phyloP scores from a whole-genome alignment of 2,113 vertebrate genomes.

The Dipodomys stephensi region DNA sequence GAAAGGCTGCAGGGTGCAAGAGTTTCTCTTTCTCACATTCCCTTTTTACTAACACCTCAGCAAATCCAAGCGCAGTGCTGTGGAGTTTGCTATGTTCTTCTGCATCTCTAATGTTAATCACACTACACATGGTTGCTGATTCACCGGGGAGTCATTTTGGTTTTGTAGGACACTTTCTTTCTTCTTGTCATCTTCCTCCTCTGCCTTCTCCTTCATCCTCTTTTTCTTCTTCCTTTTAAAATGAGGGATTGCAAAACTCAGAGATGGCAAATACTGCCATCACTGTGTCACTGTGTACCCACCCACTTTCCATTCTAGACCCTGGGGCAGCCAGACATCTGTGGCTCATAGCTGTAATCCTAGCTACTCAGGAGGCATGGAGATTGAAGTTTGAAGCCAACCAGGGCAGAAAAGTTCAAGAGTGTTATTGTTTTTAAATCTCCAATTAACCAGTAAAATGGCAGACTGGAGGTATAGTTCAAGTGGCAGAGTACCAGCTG shows the following conservation, averaged over 20 bases:
- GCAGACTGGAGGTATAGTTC: too few relatives aligned
- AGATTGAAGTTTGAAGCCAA: too few relatives aligned
- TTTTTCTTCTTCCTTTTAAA: neutral
- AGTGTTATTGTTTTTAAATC: too few relatives aligned
- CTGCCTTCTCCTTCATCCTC: neutral
- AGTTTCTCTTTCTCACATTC: neutral
- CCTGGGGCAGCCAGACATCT: too few relatives aligned
- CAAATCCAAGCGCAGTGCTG: neutral
- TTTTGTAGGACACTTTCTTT: neutral
- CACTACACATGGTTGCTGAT: conserved; percentile 36
- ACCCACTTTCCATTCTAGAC: conserved; percentile 2
- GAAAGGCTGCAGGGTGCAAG: neutral
- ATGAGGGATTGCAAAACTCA: neutral
- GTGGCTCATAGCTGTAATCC: too few relatives aligned
- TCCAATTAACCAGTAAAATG: too few relatives aligned
- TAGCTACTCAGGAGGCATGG: too few relatives aligned
- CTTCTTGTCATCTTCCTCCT: neutral
- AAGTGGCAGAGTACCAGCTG: too few relatives aligned
- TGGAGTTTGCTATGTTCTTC: neutral
- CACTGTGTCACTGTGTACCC: neutral
- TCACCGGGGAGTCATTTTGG: conserved; percentile 45
- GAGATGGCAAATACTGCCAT: neutral
- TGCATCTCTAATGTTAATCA: neutral
- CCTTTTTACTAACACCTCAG: conserved; percentile 9
- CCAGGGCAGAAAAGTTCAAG: too few relatives aligned